Base-by-base conservation (phyloP, 2,888 invertebrate genomes). In the Saturnia japonica region DNA sequence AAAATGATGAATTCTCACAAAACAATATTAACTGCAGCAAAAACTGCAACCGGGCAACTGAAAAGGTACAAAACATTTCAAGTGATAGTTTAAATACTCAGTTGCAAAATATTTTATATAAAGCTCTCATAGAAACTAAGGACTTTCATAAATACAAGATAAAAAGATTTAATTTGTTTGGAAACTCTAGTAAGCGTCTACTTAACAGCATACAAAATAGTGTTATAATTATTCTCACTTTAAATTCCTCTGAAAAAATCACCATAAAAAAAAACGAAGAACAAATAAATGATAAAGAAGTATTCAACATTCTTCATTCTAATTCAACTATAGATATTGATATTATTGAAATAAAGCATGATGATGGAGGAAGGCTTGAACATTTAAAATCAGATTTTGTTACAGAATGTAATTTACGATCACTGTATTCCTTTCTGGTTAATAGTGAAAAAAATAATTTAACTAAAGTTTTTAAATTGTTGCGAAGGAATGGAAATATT, bases 211-310 rank as follows among this genome's bases (percentile, higher is more conserved):
- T 72, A 47, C 75, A 81, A 70, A 81, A 85, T 70, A 84, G 78
- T 70, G 73, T 89, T 7, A 89, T 93, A 69, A 75, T 93, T 43
- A 88, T 93, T 67, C 76, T 93, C 16, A 89, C 91, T 25, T 75
- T 91, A 68, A 72, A 84, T 73, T 79, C 85, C 19, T 43, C 71
- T 51, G 19, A 72, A 68, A 73, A 75, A 66, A 71, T 74, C 47
- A 69, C 71, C 51, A 66, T 51, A 28, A 43, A 43, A 68, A 72
- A 68, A 60, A 74, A 74, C 62, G 60, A 71, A 22, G 70, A 70
- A 34, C 70, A 68, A 51, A 72, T 83, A 40, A 74, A 72, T 69
- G 78, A 80, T 68, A 71, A 74, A 22, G 82, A 86, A 72, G 45
- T 91, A 14, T 79, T 85, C 57, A 73, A 79, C 22, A 78, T 78